These are phyloP conservation scores for Margarornis squamiger DNA, from an alignment of 2,797 vertebrate species.

Conservation along the genomic window DNA sequence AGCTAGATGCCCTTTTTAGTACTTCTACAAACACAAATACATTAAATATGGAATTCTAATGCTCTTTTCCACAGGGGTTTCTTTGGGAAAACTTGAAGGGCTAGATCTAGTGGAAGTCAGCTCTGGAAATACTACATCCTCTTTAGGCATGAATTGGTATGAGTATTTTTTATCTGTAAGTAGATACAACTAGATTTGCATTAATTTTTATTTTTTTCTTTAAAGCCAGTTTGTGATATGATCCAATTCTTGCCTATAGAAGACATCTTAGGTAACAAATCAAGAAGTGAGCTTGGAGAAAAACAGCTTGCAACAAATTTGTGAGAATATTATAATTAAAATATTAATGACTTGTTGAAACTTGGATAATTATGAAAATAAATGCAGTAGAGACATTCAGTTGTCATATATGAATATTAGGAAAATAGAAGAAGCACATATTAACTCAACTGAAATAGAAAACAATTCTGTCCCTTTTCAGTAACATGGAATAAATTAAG, in stretches of 20 bases:
- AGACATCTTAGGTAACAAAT: constrained; percentile 11
- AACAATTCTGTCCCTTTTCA: background rate
- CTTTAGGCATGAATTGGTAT: background rate
- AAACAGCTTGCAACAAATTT: background rate
- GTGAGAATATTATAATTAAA: constrained; percentile 13
- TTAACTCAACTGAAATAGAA: background rate
- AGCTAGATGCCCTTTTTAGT: background rate
- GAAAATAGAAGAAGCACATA: background rate
- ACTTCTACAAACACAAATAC: background rate
- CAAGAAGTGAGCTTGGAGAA: constrained; percentile 33
- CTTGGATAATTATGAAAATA: constrained; percentile 50
- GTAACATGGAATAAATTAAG: background rate
- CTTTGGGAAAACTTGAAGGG: background rate
- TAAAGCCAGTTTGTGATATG: background rate
- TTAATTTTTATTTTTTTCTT: background rate
- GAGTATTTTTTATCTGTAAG: background rate
- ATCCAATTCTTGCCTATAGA: background rate
- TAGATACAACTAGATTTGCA: background rate
- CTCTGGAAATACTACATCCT: background rate
- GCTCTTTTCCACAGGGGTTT: background rate
- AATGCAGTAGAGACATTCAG: background rate
- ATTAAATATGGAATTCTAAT: background rate
- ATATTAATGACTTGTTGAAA: constrained; percentile 37
- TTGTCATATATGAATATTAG: background rate
- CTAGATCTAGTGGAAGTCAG: background rate